Conservation (phyloP, 2,797 vertebrate species). For the Gila robusta region DNA sequence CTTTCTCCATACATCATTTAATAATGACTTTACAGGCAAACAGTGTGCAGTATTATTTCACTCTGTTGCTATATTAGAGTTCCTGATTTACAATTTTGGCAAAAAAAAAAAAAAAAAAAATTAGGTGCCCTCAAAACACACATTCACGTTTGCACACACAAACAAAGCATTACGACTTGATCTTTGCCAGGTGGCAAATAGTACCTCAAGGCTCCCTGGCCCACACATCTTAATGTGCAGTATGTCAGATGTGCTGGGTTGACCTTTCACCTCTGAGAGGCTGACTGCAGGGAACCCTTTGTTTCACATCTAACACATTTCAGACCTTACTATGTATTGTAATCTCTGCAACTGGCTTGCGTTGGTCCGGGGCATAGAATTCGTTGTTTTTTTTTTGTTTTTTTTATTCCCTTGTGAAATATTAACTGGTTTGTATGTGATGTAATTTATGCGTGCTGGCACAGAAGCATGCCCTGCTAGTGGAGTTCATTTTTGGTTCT, state of each 20-base stretch:
- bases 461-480: conserved; percentile 54
- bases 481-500: conserved; percentile 50
- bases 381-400: neutral
- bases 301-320: conserved; percentile 55
- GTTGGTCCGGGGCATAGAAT: conserved; percentile 45
- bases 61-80: neutral
- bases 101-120: neutral
- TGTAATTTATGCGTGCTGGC: conserved; percentile 62
- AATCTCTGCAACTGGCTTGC: conserved; percentile 54
- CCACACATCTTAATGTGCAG: conserved; percentile 63
- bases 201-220: conserved; percentile 59
- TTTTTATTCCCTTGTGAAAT: conserved; percentile 45
- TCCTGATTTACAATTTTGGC: neutral
- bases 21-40: conserved; percentile 40
- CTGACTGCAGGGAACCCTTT: conserved; percentile 62
- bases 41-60: neutral
- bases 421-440: conserved; percentile 57
- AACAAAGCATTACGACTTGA: conserved; percentile 35
- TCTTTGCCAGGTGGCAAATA: conserved; percentile 60
- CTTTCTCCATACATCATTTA: conserved; percentile 56
- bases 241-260: conserved; percentile 62
- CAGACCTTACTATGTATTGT: conserved; percentile 51
- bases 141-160: conserved; percentile 46
- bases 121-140: conserved; percentile 43
- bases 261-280: conserved; percentile 56